Evolutionary conservation across 2,797 vertebrate species (phyloP).

Genomic region (Triplophysa bombifrons): DNA sequence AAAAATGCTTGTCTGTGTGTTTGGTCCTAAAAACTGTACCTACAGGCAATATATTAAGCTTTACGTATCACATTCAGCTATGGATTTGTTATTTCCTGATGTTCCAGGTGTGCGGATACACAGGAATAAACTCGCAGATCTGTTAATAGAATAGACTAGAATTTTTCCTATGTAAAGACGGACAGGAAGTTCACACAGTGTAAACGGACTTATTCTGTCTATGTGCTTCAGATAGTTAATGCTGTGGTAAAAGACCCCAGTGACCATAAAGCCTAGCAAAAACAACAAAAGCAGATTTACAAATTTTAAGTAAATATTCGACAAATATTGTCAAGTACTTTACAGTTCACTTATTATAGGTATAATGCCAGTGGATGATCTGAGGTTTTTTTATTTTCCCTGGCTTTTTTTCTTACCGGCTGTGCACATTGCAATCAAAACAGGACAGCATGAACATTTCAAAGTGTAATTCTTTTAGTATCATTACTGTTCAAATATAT

Average conservation of each 20-base stretch:
- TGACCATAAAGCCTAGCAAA: not conserved
- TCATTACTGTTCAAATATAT: no score
- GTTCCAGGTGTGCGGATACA: not conserved
- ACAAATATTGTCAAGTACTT: no score
- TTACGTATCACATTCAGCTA: not conserved
- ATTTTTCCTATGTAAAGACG: conserved; percentile 34
- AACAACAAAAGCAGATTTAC: not conserved
- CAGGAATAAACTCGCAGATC: conserved; percentile 8
- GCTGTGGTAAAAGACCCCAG: not conserved
- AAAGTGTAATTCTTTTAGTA: no score
- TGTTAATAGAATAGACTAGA: not conserved
- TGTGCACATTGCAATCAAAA: no score
- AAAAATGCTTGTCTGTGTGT: no score
- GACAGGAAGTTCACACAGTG: conserved; percentile 23
- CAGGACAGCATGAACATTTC: no score
- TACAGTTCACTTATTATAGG: no score
- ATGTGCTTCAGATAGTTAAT: not conserved
- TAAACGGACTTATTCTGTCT: not conserved
- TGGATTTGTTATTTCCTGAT: conserved; percentile 14
- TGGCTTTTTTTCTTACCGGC: no score
- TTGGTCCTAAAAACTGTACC: no score
- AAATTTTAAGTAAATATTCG: no score
- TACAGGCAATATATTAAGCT: not conserved
- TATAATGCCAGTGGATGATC: no score
- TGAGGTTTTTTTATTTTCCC: no score